Conservation (phyloP, 2,888 invertebrate species). For the Andrena fulva region DNA sequence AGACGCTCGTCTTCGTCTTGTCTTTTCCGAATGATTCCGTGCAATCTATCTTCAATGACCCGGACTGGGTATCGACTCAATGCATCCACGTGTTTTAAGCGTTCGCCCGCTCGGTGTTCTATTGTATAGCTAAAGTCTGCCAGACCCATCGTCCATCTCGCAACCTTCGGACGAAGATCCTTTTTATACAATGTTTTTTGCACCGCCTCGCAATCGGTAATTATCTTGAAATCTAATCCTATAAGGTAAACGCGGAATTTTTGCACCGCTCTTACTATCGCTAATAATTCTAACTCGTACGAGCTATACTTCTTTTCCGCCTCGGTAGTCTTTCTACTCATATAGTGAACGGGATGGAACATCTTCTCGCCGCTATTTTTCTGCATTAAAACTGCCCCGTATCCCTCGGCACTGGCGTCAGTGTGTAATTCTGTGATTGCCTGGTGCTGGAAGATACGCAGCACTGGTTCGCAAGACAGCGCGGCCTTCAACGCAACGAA, state of each 20-base stretch:
- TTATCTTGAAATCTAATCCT: background rate
- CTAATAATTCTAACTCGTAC: background rate
- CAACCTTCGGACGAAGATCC: background rate
- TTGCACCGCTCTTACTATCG: background rate
- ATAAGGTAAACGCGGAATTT: background rate
- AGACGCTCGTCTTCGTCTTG: background rate
- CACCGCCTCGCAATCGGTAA: background rate
- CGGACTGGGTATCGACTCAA: background rate
- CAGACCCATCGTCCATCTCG: background rate
- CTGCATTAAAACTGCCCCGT: slow-evolving; percentile 39
- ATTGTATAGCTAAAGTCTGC: background rate
- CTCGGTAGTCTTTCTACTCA: background rate
- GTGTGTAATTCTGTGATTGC: slow-evolving; percentile 28
- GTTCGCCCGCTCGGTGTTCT: background rate
- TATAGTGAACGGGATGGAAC: background rate
- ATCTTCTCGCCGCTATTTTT: slow-evolving; percentile 23
- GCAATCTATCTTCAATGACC: background rate
- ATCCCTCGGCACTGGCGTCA: too few species aligned
- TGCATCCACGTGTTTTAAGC: slow-evolving; percentile 2
- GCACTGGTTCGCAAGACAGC: slow-evolving; percentile 15
- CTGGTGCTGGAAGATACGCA: slow-evolving; percentile 25
- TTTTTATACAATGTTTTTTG: background rate
- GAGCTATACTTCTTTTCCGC: background rate
- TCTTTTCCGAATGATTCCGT: background rate
- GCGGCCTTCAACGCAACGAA: slow-evolving; percentile 10